Conservation (phyloP, 2,113 vertebrate species). For the Lates calcarifer region DNA sequence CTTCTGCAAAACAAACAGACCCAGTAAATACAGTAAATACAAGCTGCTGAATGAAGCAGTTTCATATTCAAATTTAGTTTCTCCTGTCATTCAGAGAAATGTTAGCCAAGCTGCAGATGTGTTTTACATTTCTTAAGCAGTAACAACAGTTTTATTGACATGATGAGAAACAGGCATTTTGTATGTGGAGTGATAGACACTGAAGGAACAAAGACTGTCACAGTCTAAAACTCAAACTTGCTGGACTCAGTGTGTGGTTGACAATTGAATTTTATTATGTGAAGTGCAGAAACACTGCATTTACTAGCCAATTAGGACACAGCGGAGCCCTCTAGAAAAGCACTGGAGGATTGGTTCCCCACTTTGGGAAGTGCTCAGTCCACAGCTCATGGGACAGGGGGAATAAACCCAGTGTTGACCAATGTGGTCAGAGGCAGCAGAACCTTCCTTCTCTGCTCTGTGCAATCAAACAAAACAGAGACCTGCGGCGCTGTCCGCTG, state of each 20-base stretch:
- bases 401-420: background rate
- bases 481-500: slow-evolving; percentile 39
- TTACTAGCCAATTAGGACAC: background rate
- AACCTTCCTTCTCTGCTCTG: slow-evolving; percentile 5
- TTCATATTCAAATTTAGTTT: too few species aligned
- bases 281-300: background rate
- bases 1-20: too few species aligned
- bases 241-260: background rate
- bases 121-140: too few species aligned
- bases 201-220: background rate
- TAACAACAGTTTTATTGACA: too few species aligned
- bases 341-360: background rate
- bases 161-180: too few species aligned
- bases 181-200: background rate
- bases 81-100: too few species aligned
- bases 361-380: background rate
- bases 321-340: background rate
- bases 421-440: background rate
- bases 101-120: too few species aligned
- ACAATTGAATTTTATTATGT: slow-evolving; percentile 14
- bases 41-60: too few species aligned
- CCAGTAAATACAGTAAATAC: too few species aligned
- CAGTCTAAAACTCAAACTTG: background rate
- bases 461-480: slow-evolving; percentile 10
- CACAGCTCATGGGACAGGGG: background rate